Evolutionary conservation across 2,113 vertebrate species (phyloP), one percentile per base, ranked within the genome.

Genomic region (Ceyx melanurus): DNA sequence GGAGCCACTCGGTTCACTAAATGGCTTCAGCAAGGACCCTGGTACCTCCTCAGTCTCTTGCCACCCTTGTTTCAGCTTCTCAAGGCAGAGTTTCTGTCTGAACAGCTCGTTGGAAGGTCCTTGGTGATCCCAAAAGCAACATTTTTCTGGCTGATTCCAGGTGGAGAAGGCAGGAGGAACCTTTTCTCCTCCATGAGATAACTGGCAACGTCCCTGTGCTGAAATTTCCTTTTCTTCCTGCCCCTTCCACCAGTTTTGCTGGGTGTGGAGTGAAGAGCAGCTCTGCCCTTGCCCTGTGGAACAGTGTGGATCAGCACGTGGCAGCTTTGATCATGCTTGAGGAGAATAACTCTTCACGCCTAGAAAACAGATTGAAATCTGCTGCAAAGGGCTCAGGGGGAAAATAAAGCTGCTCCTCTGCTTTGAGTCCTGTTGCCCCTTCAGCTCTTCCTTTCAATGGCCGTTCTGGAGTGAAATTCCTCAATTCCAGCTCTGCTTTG

Each of bases 301-400:
- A 50, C 1, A 18, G 3, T 2, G 16, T 18, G 51, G 53, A 43
- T 87, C 45, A 40, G 65, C 61, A 64, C 53, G 20, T 70, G 17
- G 2, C 2, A 0, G 5, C 4, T 53, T 68, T 65, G 70, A 26
- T 40, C 40, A 15, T 1, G 4, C 16, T 10, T 54, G 33, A 29
- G 51, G 35, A 48, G 15, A 68, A 5, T 48, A 45, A 76, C 45
- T 66, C 25, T n/a, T 42, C 17, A 4, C 17, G 4, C 51, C 60
- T 58, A 3, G n/a, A 11, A 62, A 83, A 60, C 7, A 42, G 35
- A 53, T 23, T 15, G 22, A 82, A 68, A 62, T 28, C 26, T 84
- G n/a, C 54, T 81, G 62, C 19, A 70, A 75, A 65, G 37, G 31
- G 29, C 22, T 50, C 23, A 11, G 22, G 28, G 31, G 23, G 3